Evolutionary conservation across 92 coral and sea anemone species (phyloP).

Genomic region (Palythoa caribaeorum): DNA sequence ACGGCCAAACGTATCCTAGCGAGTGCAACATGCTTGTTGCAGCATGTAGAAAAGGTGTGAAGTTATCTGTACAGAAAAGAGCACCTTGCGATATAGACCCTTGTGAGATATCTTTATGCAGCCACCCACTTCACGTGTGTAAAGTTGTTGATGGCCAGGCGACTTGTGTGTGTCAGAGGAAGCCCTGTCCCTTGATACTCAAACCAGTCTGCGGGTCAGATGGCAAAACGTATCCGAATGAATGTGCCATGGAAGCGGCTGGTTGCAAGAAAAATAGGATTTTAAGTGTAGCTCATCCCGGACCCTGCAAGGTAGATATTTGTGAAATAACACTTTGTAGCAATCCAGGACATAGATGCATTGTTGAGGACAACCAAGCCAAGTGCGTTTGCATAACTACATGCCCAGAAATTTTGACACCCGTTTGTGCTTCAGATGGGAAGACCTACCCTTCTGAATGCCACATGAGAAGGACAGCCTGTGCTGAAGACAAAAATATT

Average conservation of each 20-base stretch:
- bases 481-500: conserved; percentile 10
- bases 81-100: conserved; percentile 62
- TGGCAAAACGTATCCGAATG: conserved; percentile 71
- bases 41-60: conserved; percentile 66
- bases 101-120: conserved; percentile 46
- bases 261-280: conserved; percentile 33
- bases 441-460: conserved; percentile 47
- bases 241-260: conserved; percentile 53
- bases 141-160: conserved; percentile 59
- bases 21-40: conserved; percentile 73
- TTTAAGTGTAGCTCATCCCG: conserved; percentile 22
- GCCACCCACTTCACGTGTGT: conserved; percentile 64
- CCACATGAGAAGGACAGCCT: conserved; percentile 18
- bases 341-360: conserved; percentile 51
- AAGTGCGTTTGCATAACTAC: conserved; percentile 44
- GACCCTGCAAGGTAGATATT: conserved; percentile 20
- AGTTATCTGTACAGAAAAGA: conserved; percentile 49
- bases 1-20: conserved; percentile 80
- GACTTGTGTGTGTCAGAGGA: conserved; percentile 64
- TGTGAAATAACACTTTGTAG: conserved; percentile 50
- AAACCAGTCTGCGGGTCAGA: conserved; percentile 86
- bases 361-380: conserved; percentile 41
- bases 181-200: conserved; percentile 46
- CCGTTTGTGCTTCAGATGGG: conserved; percentile 62
- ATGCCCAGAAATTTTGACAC: not conserved